A percentile compares a stretch with the other conserved stretches of the same genome.
Conservation (phyloP, 2,113 vertebrate species). For the Trichomycterus rosablanca region DNA sequence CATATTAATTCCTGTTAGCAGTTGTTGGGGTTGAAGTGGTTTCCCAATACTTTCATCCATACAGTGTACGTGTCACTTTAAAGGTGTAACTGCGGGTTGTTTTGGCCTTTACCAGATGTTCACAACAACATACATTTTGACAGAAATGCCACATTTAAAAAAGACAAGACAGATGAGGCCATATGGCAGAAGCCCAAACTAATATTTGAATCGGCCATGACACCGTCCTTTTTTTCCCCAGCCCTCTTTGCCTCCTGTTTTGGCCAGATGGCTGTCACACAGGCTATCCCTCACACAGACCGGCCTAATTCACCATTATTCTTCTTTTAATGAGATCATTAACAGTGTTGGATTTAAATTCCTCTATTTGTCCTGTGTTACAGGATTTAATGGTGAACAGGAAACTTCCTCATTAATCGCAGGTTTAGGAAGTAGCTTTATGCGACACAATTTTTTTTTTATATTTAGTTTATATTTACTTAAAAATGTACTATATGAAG, state of each 20-base stretch:
- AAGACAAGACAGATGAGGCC: slow-evolving; percentile 37
- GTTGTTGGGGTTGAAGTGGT: too few relatives aligned
- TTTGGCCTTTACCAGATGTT: slow-evolving; percentile 17
- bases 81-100: too few relatives aligned
- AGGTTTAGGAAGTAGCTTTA: not conserved
- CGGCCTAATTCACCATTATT: slow-evolving; percentile 68
- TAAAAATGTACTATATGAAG: too few relatives aligned
- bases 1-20: too few relatives aligned
- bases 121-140: slow-evolving; percentile 22
- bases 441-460: not conserved
- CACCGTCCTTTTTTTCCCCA: slow-evolving; percentile 13
- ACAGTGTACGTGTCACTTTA: too few relatives aligned
- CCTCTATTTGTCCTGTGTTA: slow-evolving; percentile 49
- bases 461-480: not conserved
- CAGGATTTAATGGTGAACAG: slow-evolving; percentile 33
- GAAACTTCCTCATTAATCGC: slow-evolving; percentile 18
- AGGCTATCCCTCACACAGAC: slow-evolving; percentile 57
- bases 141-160: slow-evolving; percentile 22
- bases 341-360: slow-evolving; percentile 64
- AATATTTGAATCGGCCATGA: slow-evolving; percentile 28
- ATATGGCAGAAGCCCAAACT: slow-evolving; percentile 33
- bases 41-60: too few relatives aligned
- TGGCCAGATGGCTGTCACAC: slow-evolving; percentile 71
- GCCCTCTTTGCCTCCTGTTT: slow-evolving; percentile 41
- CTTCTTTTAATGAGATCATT: slow-evolving; percentile 70